Evolutionary conservation across 2,113 vertebrate species (phyloP), one percentile per base, ranked within the genome.

Genomic region (Australoheros scitulus): DNA sequence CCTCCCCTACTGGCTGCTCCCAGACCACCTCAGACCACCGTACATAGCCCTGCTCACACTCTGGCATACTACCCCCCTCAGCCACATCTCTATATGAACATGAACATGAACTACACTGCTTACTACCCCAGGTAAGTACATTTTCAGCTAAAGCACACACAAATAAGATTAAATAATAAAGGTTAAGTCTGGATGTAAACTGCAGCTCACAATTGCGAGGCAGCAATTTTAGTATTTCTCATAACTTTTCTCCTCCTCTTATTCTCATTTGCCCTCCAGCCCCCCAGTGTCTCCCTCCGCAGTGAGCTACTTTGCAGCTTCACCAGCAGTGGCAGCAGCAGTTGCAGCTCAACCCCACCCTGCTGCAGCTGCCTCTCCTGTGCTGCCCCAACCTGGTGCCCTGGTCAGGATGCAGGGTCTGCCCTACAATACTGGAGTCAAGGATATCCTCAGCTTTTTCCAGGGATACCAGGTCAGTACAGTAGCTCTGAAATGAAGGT

Each of bases 391-490:
- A 79, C 97, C 95, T 1, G 97, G 97, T 3, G 96, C 97, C 1
- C 88, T 99, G 83, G 96, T 99, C 79, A 95, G 98, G 78, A 99
- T 99, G 98, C 98, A 99, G 94, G 97, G 98, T n/a, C 94, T 99
- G 85, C 97, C 98, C 2, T 99, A 98, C 80, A 98, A 97, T 60
- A 94, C 97, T 1, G 97, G 98, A 72, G 96, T 99, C 94, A 99
- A 99, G 92, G 98, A 99, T 93, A 97, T 99, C 82, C 97, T 99
- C 92, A 97, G 96, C 86, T 97, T 99, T 95, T 99, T 99, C 95
- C 98, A 99, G 92, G 97, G 97, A 26, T 99, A 99, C 92, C 98
- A 99, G 97, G 98, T 99, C 52, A 96, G 97, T 87, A 56, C 79
- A 65, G 10, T 8, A 24, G 14, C 26, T 43, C 11, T 34, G 14